Percentiles rank a stretch among this genome's conserved stretches.
phyloP scores from a whole-genome alignment of 2,113 vertebrate genomes.

The Sula dactylatra region DNA sequence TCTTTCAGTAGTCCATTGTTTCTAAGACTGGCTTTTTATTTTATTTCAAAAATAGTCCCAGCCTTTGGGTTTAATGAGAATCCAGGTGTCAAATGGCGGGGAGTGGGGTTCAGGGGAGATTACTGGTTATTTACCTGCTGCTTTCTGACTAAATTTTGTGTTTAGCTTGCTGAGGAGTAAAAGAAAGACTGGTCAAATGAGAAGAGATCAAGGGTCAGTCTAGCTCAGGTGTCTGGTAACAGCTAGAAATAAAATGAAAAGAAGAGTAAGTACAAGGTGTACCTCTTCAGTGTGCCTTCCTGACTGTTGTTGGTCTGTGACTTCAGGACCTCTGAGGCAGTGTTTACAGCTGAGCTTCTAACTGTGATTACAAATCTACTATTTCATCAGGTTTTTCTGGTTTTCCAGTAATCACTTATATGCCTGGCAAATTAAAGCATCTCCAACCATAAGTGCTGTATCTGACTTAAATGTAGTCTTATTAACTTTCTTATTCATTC shows the following conservation, averaged over 20 bases:
- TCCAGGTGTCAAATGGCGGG: neutral
- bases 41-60: neutral
- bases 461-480: neutral
- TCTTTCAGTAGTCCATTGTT: neutral
- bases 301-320: neutral
- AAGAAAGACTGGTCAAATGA: neutral
- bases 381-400: neutral
- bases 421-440: neutral
- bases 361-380: neutral
- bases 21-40: neutral
- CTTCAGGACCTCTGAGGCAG: neutral
- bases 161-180: neutral
- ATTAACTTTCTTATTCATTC: neutral
- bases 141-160: neutral
- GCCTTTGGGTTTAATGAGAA: neutral
- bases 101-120: neutral
- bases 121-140: neutral
- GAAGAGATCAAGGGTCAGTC: neutral
- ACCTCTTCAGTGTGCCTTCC: neutral
- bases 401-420: neutral
- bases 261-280: neutral
- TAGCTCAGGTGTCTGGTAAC: neutral
- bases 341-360: neutral
- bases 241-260: neutral
- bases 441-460: fast-evolving